These are phyloP conservation scores for Halcyon chelicuti DNA, from an alignment of 2,797 vertebrate species.

Conservation along the genomic window DNA sequence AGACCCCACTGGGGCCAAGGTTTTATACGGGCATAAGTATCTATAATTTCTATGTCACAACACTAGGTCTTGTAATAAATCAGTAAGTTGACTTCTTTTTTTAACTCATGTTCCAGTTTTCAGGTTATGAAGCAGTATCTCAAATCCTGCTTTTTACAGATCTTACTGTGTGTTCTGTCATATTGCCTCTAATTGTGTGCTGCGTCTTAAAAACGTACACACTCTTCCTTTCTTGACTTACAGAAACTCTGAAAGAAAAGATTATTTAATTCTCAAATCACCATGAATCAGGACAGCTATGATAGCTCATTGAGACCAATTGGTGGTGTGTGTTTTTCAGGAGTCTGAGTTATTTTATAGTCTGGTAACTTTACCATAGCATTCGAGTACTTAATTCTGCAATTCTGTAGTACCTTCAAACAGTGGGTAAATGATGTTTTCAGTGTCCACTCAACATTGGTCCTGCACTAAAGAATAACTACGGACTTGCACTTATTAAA, in stretches of 20 bases:
- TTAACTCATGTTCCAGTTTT: constrained; percentile 21
- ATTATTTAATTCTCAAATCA: constrained; percentile 43
- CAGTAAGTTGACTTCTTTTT: constrained; percentile 35
- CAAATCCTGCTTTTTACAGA: background rate
- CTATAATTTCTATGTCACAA: constrained; percentile 28
- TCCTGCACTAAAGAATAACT: background rate
- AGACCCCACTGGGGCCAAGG: background rate
- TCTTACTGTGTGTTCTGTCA: background rate
- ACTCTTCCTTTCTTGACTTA: constrained; percentile 25
- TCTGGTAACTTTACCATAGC: background rate
- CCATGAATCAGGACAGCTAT: constrained; percentile 52
- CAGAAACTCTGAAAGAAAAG: constrained; percentile 31
- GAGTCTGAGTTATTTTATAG: background rate
- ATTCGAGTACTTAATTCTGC: no score
- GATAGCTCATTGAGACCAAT: constrained; percentile 37
- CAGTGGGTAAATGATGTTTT: background rate
- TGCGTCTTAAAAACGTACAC: constrained; percentile 12
- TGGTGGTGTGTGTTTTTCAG: background rate
- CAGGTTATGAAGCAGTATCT: constrained; percentile 42
- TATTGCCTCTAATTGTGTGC: constrained; percentile 16
- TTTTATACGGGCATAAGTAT: background rate
- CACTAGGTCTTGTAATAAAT: constrained; percentile 38
- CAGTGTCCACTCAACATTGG: background rate
- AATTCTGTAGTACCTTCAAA: background rate
- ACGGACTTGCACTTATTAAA: background rate